phyloP scores from a whole-genome alignment of 2,888 invertebrate genomes.

The Drosophila cyrtoloma region DNA sequence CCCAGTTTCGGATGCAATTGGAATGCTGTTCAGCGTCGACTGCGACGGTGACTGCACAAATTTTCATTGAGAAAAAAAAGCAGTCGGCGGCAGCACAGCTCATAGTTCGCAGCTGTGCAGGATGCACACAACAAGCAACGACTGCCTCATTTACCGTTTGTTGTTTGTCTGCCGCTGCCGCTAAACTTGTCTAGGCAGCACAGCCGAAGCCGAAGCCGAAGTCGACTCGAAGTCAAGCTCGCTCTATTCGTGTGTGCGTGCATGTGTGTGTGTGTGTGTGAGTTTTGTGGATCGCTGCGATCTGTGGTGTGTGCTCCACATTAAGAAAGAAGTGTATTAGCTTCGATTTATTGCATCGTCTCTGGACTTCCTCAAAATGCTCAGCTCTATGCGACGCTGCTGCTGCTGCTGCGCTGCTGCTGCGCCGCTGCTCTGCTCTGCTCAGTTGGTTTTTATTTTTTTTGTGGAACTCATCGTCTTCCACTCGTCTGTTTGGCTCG shows the following conservation, averaged over 20 bases:
- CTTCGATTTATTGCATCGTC: slow-evolving; percentile 80
- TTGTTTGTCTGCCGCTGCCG: slow-evolving; percentile 50
- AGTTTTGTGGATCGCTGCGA: slow-evolving; percentile 43
- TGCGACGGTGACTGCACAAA: slow-evolving; percentile 44
- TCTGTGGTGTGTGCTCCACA: slow-evolving; percentile 69
- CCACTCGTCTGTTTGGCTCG: slow-evolving; percentile 55
- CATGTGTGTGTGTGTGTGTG: slow-evolving; percentile 24
- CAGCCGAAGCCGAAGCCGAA: slow-evolving; percentile 16
- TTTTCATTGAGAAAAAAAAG: slow-evolving; percentile 82
- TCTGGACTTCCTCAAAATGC: slow-evolving; percentile 64
- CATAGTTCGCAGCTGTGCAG: slow-evolving; percentile 60
- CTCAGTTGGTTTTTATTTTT: slow-evolving; percentile 16
- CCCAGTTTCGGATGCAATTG: slow-evolving; percentile 84
- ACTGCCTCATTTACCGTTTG: slow-evolving; percentile 75
- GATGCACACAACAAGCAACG: slow-evolving; percentile 52
- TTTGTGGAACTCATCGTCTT: slow-evolving; percentile 57
- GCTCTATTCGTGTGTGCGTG: slow-evolving; percentile 22
- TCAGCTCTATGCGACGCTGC: slow-evolving; percentile 17
- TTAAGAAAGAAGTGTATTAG: slow-evolving; percentile 80
- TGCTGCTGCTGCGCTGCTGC: slow-evolving; percentile 13
- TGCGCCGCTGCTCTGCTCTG: slow-evolving; percentile 15
- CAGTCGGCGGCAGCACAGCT: slow-evolving; percentile 14
- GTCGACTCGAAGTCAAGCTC: slow-evolving; percentile 24
- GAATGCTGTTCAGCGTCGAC: slow-evolving; percentile 69
- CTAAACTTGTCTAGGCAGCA: slow-evolving; percentile 72